Conservation (phyloP, 2,888 invertebrate species). For the Drosophila nr. medialis region DNA sequence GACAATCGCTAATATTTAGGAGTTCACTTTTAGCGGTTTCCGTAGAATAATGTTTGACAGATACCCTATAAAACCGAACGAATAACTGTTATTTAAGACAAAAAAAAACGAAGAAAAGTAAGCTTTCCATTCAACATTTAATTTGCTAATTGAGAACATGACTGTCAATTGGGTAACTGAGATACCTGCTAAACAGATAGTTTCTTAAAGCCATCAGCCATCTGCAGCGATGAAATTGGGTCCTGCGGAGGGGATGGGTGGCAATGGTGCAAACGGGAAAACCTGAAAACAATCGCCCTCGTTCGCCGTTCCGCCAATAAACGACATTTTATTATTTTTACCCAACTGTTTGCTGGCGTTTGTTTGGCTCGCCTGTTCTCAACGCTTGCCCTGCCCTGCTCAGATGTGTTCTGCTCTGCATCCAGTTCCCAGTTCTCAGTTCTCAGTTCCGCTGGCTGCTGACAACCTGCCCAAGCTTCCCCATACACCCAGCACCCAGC, state of each 20-base stretch:
- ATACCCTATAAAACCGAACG: too few relatives aligned
- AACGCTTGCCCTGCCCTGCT: not conserved
- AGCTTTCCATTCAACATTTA: constrained; percentile 22
- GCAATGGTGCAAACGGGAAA: constrained; percentile 21
- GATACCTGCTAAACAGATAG: constrained; percentile 19
- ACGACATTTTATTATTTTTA: constrained; percentile 74
- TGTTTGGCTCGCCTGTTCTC: constrained; percentile 18
- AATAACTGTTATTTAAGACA: too few relatives aligned
- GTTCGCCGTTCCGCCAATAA: constrained; percentile 64
- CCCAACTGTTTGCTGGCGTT: constrained; percentile 46
- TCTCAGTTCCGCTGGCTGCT: constrained; percentile 11
- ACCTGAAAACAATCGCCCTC: constrained; percentile 52
- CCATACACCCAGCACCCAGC: not conserved
- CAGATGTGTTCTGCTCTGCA: not conserved
- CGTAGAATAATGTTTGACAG: constrained; percentile 85
- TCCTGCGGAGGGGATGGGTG: not conserved
- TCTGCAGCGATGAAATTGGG: not conserved
- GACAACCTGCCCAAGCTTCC: constrained; percentile 4
- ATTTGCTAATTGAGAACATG: constrained; percentile 49
- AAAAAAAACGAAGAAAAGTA: constrained; percentile 30
- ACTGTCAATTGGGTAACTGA: not conserved
- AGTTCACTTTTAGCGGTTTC: not conserved
- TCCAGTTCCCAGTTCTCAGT: constrained; percentile 21
- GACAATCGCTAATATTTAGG: not conserved
- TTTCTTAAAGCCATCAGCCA: not conserved